Evolutionary conservation across 2,888 invertebrate species (phyloP), one percentile per base, ranked within the genome.

Genomic region (Diarsia dahlii): DNA sequence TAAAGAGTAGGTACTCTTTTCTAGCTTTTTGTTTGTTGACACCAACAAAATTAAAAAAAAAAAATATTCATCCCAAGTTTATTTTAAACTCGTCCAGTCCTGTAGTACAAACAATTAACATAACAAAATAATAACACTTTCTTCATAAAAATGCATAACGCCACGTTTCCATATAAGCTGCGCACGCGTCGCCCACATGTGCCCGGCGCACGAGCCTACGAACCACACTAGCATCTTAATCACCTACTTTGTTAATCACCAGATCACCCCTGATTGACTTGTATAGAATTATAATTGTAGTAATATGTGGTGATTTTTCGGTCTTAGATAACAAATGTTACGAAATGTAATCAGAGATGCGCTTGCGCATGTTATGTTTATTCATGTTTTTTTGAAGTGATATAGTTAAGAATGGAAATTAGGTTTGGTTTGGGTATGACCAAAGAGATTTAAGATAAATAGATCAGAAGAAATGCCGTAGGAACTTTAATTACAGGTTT

Each of bases 141-240:
- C 83, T 74, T 82, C 60, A 82, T 85, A 79, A 82, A 78, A 81
- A 83, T 83, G 85, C 83, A 83, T 83, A 83, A 69, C 71, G 71
- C 68, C 60, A 65, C 78, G 62, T 77, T 84, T 81, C 79, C 79
- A 84, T 82, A 76, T 84, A 70, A 73, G 56, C 62, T 69, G 84
- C 83, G 85, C 84, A 84, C 82, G 82, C 82, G 82, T 45, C 85
- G 77, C 84, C 87, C 84, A 88, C 89, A 80, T 83, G 88, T 81
- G 69, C 46, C 45, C 69, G 70, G 72, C 71, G 78, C 87, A 83
- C 89, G 87, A 82, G 89, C 84, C 67, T 70, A 58, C 54, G 60
- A 72, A 80, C 82, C 58, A 39, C 75, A 62, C 77, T 75, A 18
- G 87, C 85, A 86, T 86, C 66, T 80, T 86, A 86, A 86, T 85